Evolutionary conservation across 2,888 invertebrate species (phyloP), one percentile per base, ranked within the genome.

Genomic region (Nomada hirtipes): DNA sequence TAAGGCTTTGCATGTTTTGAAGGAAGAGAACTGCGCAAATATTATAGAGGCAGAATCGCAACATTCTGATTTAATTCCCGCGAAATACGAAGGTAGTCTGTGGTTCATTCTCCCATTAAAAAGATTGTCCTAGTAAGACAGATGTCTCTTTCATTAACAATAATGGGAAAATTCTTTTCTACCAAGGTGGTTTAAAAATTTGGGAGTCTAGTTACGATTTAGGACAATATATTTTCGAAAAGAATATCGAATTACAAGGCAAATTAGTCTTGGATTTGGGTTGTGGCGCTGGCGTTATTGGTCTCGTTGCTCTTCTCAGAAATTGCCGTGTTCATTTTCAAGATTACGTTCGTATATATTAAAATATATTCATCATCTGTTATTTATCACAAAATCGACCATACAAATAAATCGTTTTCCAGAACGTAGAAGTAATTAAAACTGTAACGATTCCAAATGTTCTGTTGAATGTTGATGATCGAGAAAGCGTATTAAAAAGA

Each of bases 161-260:
- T 4, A 26, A 42, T 47, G 53, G 26, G 29, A 52, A 52, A 44
- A 36, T 36, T 18, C 68, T 73, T 10, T 59, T 36, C 42, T 75
- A 72, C 69, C 67, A 90, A 98, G 98, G 99, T 89, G 99, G 99
- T 13, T 95, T 98, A 47, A 99, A 99, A 95, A 96, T 98, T 79
- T 99, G 99, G 99, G 99, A 99, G 94, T 98, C 98, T 91, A 97
- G 98, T 7, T 95, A 96, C 89, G 98, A 99, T 93, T 94, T 99
- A 73, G 94, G 97, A 53, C 93, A 95, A 80, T 98, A 96, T 93
- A 92, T 98, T 53, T 90, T 94, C 42, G 89, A 94, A 53, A 84
- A 93, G 57, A 89, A 94, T 50, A 90, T 94, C 23, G 83, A 93
- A 10, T 94, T 96, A 20, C 91, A 95, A 59, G 93, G 94, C 36